Conservation (phyloP, 2,888 invertebrate genomes). For the Eristalis intricaria region DNA sequence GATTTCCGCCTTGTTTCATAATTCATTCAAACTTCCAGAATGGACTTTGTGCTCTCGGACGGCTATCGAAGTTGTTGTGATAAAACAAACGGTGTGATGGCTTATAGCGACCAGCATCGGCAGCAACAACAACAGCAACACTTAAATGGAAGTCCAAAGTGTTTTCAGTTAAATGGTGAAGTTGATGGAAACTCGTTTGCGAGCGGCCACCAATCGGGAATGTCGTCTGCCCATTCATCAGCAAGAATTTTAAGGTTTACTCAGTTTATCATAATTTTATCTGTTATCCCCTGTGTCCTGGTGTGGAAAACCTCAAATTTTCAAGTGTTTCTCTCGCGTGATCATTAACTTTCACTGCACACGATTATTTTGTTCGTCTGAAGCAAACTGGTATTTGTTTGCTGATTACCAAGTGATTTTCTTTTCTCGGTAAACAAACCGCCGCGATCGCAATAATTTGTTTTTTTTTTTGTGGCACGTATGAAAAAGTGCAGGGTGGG, state of each 20-base stretch:
- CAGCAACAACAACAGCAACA: constrained; percentile 3
- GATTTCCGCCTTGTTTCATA: constrained; percentile 10
- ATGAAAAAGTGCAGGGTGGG: not conserved
- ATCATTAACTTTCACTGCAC: not conserved
- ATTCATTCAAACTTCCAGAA: not conserved
- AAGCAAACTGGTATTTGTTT: not conserved
- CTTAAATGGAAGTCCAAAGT: constrained; percentile 35
- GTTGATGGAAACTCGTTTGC: constrained; percentile 42
- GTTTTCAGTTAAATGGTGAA: constrained; percentile 20
- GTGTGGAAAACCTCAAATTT: not conserved
- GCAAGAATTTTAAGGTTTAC: constrained; percentile 46
- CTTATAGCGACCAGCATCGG: constrained; percentile 8
- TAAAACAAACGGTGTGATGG: constrained; percentile 28
- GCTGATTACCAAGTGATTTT: not conserved
- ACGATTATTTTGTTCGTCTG: too few species aligned
- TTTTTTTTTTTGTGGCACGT: too few species aligned
- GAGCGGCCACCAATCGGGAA: constrained; percentile 21
- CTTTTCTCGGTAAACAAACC: not conserved
- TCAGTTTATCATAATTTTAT: not conserved
- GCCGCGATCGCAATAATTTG: not conserved
- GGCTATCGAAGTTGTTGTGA: constrained; percentile 11
- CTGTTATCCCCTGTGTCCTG: not conserved
- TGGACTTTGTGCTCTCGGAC: constrained; percentile 34
- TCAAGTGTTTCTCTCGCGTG: not conserved
- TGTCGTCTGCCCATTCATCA: constrained; percentile 32